Evolutionary conservation across 2,113 vertebrate genomes (phyloP).

Genomic region (Chitala chitala): DNA sequence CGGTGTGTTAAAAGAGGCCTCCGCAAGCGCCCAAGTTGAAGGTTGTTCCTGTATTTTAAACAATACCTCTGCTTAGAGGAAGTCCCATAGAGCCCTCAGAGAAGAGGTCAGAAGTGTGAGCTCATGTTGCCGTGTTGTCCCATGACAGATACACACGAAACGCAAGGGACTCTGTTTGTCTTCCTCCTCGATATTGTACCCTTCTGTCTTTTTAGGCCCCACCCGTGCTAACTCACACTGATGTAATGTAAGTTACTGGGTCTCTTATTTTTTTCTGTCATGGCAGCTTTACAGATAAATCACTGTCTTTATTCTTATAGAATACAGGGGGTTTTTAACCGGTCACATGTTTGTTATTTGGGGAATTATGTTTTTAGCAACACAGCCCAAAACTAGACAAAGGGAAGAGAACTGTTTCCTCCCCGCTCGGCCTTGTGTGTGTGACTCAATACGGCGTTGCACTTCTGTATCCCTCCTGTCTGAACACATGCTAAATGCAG

Average conservation of each 20-base stretch:
- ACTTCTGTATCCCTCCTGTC: background rate
- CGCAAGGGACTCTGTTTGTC: background rate
- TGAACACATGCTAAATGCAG: background rate
- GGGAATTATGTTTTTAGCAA: constrained; percentile 33
- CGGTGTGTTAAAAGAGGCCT: too few relatives aligned
- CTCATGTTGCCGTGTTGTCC: background rate
- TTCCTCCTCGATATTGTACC: constrained; percentile 6
- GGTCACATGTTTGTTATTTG: background rate
- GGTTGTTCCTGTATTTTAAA: too few relatives aligned
- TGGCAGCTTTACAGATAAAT: background rate
- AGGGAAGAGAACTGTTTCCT: constrained; percentile 54
- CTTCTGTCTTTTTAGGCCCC: background rate
- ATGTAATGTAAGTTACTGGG: background rate
- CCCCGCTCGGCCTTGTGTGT: constrained; percentile 40
- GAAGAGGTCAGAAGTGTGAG: too few relatives aligned
- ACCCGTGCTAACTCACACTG: background rate
- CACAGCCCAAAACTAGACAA: constrained; percentile 38
- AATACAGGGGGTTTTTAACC: too few relatives aligned
- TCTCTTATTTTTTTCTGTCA: background rate
- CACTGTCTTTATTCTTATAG: too few relatives aligned
- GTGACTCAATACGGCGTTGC: constrained; percentile 49
- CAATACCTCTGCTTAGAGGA: background rate
- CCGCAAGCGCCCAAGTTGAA: too few relatives aligned
- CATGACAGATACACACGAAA: background rate
- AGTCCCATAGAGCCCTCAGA: background rate